Percentiles rank a stretch among this genome's conserved stretches.
phyloP scores from a whole-genome alignment of 2,888 invertebrate genomes.

The Netelia melanura region DNA sequence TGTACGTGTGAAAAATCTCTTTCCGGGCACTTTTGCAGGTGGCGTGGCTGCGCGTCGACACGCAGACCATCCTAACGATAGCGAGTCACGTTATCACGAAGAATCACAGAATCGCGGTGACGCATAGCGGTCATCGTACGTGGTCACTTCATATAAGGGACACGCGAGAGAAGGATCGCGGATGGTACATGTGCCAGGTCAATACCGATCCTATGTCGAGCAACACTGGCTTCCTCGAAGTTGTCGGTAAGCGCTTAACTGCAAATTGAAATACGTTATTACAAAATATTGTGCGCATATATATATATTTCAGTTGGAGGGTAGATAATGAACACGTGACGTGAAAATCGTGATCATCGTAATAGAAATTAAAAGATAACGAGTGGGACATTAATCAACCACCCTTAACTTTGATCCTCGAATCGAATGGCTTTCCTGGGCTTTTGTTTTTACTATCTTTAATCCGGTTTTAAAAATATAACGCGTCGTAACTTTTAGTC shows the following conservation, averaged over 20 bases:
- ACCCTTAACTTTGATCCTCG: conserved; percentile 37
- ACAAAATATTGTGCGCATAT: background rate
- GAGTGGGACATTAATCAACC: conserved; percentile 19
- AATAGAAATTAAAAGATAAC: conserved; percentile 26
- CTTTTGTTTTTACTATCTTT: conserved; percentile 15
- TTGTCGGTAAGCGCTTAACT: conserved; percentile 84
- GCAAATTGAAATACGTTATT: background rate
- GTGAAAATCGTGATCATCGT: background rate
- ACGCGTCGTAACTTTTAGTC: conserved; percentile 19
- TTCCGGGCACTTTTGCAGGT: conserved; percentile 81
- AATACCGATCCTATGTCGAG: conserved; percentile 86
- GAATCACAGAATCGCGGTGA: conserved; percentile 85
- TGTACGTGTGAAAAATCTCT: conserved; percentile 61
- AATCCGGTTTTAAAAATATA: background rate
- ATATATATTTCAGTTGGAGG: background rate
- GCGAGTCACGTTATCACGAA: conserved; percentile 86
- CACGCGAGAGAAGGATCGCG: conserved; percentile 85
- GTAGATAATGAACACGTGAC: conserved; percentile 30
- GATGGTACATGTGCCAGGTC: conserved; percentile 85
- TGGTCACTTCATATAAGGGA: conserved; percentile 86
- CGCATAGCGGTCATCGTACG: conserved; percentile 84
- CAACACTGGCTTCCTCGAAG: conserved; percentile 85
- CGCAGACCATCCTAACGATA: conserved; percentile 86
- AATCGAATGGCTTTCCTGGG: background rate
- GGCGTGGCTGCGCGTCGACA: conserved; percentile 86